Evolutionary conservation across 2,113 vertebrate species (phyloP).

Genomic region (Verasper variegatus): DNA sequence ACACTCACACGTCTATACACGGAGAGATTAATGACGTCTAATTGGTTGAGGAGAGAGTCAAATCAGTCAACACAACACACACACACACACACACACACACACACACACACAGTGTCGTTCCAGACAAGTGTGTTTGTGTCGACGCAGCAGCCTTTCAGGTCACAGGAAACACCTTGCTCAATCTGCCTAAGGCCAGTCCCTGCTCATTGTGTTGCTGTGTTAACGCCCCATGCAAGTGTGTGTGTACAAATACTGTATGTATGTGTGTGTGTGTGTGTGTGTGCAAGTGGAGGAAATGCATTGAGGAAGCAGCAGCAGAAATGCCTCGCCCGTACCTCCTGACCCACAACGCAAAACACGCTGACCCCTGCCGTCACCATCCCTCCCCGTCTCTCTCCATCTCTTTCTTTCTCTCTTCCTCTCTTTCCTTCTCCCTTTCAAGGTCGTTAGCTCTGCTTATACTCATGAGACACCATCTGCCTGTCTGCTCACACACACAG

Average conservation of each 20-base stretch:
- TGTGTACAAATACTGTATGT: not conserved
- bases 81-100: conserved; percentile 20
- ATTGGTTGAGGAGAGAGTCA: conserved; percentile 41
- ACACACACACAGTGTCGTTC: conserved; percentile 9
- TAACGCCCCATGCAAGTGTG: conserved; percentile 27
- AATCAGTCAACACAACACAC: conserved; percentile 27
- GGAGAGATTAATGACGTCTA: conserved; percentile 34
- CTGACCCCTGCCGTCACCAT: conserved; percentile 27
- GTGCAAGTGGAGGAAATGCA: conserved; percentile 50
- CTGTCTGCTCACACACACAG: not conserved
- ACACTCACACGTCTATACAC: conserved; percentile 29
- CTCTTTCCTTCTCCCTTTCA: conserved; percentile 14
- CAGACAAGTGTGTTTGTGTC: conserved; percentile 43
- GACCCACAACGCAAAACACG: conserved; percentile 31
- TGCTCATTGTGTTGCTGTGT: conserved; percentile 69
- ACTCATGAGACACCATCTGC: conserved; percentile 60
- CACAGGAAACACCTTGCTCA: conserved; percentile 80
- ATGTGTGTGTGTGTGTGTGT: conserved; percentile 6
- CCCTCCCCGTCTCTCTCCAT: not conserved
- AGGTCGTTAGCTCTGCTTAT: conserved; percentile 33
- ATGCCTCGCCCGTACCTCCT: conserved; percentile 47
- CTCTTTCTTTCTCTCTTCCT: not conserved
- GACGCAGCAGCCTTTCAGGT: conserved; percentile 63
- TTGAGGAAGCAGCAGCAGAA: conserved; percentile 63
- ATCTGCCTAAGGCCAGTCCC: conserved; percentile 39